Evolutionary conservation across 2,113 vertebrate genomes (phyloP).

Genomic region (Lipophrys pholis): DNA sequence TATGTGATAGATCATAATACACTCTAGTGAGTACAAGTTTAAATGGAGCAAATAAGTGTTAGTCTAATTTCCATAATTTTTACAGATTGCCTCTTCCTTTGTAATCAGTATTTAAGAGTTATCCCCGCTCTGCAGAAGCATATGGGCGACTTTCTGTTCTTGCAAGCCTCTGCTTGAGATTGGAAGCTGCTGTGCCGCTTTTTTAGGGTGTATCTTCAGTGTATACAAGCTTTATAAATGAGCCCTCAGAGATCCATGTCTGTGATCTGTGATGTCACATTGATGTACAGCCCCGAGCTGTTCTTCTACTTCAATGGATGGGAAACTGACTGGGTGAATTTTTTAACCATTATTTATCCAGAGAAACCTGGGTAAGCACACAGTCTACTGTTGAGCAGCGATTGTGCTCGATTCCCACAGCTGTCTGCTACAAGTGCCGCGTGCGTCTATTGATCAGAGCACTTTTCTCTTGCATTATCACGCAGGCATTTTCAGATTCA

Average conservation of each 20-base stretch:
- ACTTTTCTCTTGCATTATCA: constrained; percentile 1
- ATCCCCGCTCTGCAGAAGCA: constrained; percentile 23
- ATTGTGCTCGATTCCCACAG: constrained; percentile 28
- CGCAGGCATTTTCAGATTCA: constrained; percentile 11
- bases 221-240: constrained; percentile 77
- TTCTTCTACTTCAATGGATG: constrained; percentile 75
- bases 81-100: constrained; percentile 38
- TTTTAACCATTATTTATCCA: constrained; percentile 73
- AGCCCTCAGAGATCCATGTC: constrained; percentile 71
- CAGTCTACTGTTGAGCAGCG: constrained; percentile 2
- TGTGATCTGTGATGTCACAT: constrained; percentile 78
- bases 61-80: constrained; percentile 26
- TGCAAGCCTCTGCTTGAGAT: constrained; percentile 48
- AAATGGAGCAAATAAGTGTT: constrained; percentile 33
- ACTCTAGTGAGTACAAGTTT: constrained; percentile 30
- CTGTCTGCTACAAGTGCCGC: constrained; percentile 13
- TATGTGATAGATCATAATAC: constrained; percentile 21
- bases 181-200: constrained; percentile 47
- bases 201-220: constrained; percentile 69
- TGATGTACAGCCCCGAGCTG: constrained; percentile 78
- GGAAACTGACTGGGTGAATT: constrained; percentile 66
- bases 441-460: constrained; percentile 36
- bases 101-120: constrained; percentile 28
- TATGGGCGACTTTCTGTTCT: constrained; percentile 37
- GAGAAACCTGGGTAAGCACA: constrained; percentile 48